phyloP scores from a whole-genome alignment of 2,797 vertebrate species.

The Eidolon dupreanum region DNA sequence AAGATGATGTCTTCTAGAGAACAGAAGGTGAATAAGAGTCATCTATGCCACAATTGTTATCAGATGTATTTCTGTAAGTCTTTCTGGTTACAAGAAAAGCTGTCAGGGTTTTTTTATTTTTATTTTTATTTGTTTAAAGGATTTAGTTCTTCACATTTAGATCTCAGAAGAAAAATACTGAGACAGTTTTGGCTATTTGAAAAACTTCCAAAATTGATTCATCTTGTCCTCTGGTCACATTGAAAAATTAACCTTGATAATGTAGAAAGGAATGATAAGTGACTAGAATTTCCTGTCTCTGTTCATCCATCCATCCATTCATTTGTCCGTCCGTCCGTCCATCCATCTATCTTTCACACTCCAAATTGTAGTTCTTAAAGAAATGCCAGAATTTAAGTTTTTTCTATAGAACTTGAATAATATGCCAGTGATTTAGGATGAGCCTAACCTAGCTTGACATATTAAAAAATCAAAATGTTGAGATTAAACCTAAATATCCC shows the following conservation, averaged over 20 bases:
- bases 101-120: background rate
- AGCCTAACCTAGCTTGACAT: conserved; percentile 4
- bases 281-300: background rate
- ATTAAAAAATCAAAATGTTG: background rate
- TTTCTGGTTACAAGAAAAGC: conserved; percentile 15
- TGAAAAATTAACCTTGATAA: conserved; percentile 29
- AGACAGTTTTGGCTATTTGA: conserved; percentile 12
- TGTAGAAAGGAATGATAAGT: background rate
- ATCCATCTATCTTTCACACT: background rate
- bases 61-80: background rate
- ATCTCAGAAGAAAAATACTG: background rate
- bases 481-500: background rate
- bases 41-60: background rate
- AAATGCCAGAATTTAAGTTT: background rate
- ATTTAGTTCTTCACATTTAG: background rate
- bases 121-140: no score
- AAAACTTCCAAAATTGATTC: conserved; percentile 7
- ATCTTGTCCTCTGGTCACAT: background rate
- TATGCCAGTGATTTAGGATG: background rate
- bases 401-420: background rate
- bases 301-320: no score
- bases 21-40: conserved; percentile 32
- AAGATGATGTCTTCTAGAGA: conserved; percentile 37
- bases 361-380: background rate
- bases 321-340: no score